A percentile compares a stretch with the other conserved stretches of the same genome.
phyloP scores from a whole-genome alignment of 2,113 vertebrate genomes.

The Lethenteron camtschaticum region DNA sequence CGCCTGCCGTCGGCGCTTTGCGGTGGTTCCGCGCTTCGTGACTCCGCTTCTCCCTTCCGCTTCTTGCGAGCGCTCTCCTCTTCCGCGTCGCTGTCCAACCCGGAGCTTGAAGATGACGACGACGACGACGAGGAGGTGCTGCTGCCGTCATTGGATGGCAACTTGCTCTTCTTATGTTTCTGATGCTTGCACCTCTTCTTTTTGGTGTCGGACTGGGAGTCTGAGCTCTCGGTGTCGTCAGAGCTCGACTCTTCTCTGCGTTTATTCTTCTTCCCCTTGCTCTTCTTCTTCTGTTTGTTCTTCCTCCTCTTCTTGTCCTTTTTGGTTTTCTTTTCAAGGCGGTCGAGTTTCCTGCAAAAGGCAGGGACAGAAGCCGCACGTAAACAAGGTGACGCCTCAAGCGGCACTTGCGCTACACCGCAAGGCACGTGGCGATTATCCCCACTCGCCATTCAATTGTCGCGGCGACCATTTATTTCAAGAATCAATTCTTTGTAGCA shows the following conservation, averaged over 20 bases:
- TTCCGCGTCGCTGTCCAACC: no score
- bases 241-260: constrained; percentile 19
- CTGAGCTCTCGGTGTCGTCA: constrained; percentile 31
- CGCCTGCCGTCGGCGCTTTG: constrained; percentile 16
- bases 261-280: constrained; percentile 38
- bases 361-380: constrained; percentile 3
- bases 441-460: neutral
- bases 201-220: constrained; percentile 33
- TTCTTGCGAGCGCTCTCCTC: constrained; percentile 12
- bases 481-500: neutral
- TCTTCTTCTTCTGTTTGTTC: constrained; percentile 50
- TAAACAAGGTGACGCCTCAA: neutral
- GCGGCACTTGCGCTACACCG: no score
- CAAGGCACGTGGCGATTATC: no score
- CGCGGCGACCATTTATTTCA: neutral
- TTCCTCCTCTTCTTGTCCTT: constrained; percentile 49
- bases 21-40: constrained; percentile 26
- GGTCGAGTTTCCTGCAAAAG: constrained; percentile 60
- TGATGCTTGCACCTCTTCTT: constrained; percentile 28
- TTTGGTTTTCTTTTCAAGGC: constrained; percentile 67
- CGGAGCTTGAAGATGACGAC: no score
- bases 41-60: constrained; percentile 24
- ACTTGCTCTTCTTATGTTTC: constrained; percentile 37
- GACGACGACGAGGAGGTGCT: constrained; percentile 6
- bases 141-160: constrained; percentile 29